These are phyloP conservation scores for Papilio xuthus DNA, from an alignment of 1,140 invertebrate species.

Conservation along the genomic window DNA sequence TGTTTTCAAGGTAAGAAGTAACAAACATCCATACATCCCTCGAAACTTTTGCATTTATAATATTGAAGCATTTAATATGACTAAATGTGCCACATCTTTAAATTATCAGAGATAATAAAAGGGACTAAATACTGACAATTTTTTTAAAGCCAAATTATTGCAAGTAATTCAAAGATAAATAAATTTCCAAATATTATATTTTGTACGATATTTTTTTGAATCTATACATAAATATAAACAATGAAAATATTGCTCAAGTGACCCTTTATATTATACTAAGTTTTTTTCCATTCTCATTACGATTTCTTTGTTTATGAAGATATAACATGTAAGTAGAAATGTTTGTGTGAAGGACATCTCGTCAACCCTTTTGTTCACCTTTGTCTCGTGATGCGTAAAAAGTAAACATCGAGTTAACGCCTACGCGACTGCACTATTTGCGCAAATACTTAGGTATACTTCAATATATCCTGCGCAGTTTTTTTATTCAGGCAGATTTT, in stretches of 20 bases:
- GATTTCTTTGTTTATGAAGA: neutral
- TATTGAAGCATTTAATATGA: no score
- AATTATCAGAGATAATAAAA: no score
- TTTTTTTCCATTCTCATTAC: neutral
- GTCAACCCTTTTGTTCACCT: slow-evolving; percentile 5
- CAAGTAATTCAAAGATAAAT: no score
- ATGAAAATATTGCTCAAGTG: no score
- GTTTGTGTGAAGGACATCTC: neutral
- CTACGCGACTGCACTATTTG: neutral
- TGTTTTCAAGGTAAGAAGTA: no score
- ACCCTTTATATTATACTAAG: neutral
- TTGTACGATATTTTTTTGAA: neutral
- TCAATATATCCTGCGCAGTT: neutral
- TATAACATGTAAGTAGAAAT: neutral
- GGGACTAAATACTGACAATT: no score
- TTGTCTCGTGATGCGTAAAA: slow-evolving; percentile 15
- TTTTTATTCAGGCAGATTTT: neutral
- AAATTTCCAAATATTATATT: neutral
- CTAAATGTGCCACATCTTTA: no score
- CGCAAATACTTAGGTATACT: neutral
- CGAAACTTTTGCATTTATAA: no score
- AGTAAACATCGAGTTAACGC: slow-evolving; percentile 14
- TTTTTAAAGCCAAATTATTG: no score
- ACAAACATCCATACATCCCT: no score
- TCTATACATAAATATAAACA: no score